These are phyloP conservation scores for Rousettus leschenaultii DNA, from an alignment of 2,113 vertebrate species.

Conservation along the genomic window DNA sequence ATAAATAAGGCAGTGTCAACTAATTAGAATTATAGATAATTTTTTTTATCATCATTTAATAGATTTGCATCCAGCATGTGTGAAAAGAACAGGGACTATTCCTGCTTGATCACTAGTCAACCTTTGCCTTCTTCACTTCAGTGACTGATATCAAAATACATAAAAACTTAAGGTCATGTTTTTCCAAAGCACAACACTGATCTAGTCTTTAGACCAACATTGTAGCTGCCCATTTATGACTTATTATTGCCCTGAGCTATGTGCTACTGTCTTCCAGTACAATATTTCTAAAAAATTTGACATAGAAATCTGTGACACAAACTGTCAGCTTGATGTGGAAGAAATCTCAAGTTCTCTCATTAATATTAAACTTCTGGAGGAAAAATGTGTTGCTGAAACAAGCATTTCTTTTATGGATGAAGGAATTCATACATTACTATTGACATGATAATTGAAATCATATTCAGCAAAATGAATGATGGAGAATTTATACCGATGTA, in stretches of 20 bases:
- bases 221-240: neutral
- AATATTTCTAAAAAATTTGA: slow-evolving; percentile 50
- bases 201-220: neutral
- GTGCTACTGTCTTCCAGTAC: neutral
- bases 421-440: slow-evolving; percentile 59
- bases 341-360: slow-evolving; percentile 62
- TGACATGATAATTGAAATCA: slow-evolving; percentile 63
- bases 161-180: slow-evolving; percentile 24
- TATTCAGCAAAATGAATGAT: slow-evolving; percentile 53
- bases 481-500: slow-evolving; percentile 31
- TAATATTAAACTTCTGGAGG: slow-evolving; percentile 66
- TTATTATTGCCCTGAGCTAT: slow-evolving; percentile 42
- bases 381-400: slow-evolving; percentile 48
- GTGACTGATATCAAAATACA: neutral
- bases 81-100: neutral
- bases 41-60: neutral
- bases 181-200: slow-evolving; percentile 9
- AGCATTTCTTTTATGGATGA: slow-evolving; percentile 57
- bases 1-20: neutral
- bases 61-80: neutral
- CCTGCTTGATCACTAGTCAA: neutral
- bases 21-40: neutral
- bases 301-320: slow-evolving; percentile 58
- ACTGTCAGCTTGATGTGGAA: slow-evolving; percentile 34
- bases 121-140: neutral